Evolutionary conservation across 2,888 invertebrate species (phyloP), one percentile per base, ranked within the genome.

Genomic region (Scaptomyza parva): DNA sequence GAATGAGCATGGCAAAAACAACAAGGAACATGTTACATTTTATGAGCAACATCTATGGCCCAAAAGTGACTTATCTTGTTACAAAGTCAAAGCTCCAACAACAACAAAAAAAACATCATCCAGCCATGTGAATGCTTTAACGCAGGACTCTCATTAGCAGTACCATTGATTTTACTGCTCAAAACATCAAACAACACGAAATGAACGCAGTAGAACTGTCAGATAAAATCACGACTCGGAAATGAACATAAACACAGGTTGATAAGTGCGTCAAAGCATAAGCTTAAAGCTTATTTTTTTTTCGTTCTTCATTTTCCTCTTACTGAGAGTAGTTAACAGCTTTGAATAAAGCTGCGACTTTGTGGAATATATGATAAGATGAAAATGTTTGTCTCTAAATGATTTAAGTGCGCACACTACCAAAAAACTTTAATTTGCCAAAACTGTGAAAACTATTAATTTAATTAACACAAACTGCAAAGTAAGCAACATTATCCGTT

Each of bases 21-120:
- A 48, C 57, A 48, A 63, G 62, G 59, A 43, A 52, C 26, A 50
- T 64, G 70, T 53, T 63, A 57, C 52, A 55, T 76, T 74, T 74
- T 74, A 74, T 71, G 73, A 44, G 72, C 53, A 40, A 67, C 63
- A 72, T 48, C 58, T 26, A 47, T 24, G 72, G 70, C 57, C 39
- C 68, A 75, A 75, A 79, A 85, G 86, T 85, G 79, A 82, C 71
- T 85, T 79, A 82, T 79, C 79, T 82, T 85, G 79, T 79, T 75
- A 48, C 37, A 24, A 33, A 52, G 41, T 51, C 51, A 65, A 70
- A 59, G 54, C 26, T 44, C 39, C 47, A 26, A 40, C 33, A 33
- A 33, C 58, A 63, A 28, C 44, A 35, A 14, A 44, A 52, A 28
- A 44, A 73, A 26, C 52, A 60, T 17, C 57, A 5, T 28, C 9